These are phyloP conservation scores for Axea sp. DNA, from an alignment of 2,888 invertebrate genomes.

Conservation along the genomic window DNA sequence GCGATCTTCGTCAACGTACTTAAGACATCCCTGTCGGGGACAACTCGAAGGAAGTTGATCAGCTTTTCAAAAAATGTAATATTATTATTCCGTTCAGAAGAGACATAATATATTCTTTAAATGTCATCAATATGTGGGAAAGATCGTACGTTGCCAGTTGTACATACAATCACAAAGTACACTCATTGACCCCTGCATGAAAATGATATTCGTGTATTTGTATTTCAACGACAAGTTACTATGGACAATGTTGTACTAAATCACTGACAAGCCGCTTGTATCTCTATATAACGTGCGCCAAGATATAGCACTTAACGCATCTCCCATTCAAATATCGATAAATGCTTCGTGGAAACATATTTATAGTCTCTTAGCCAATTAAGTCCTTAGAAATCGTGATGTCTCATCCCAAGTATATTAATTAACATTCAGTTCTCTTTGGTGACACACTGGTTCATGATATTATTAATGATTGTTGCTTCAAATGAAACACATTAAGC, in stretches of 20 bases:
- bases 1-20: too few relatives aligned
- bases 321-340: conserved; percentile 38
- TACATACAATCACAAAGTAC: too few relatives aligned
- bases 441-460: conserved; percentile 16
- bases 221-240: conserved; percentile 43
- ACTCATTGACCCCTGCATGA: conserved; percentile 51
- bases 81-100: conserved; percentile 23
- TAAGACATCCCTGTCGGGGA: too few relatives aligned
- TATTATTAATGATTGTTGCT: conserved; percentile 34
- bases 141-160: too few relatives aligned
- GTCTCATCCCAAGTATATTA: conserved; percentile 40
- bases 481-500: conserved; percentile 31
- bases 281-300: conserved; percentile 41
- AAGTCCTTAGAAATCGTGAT: conserved; percentile 52
- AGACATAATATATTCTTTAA: conserved; percentile 40
- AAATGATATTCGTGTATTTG: conserved; percentile 47
- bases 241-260: conserved; percentile 53
- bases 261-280: conserved; percentile 52
- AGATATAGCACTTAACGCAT: conserved; percentile 36
- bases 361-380: conserved; percentile 52
- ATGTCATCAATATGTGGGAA: conserved; percentile 38
- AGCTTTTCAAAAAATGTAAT: too few relatives aligned
- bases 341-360: conserved; percentile 39
- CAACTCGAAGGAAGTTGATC: too few relatives aligned
- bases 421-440: conserved; percentile 33